phyloP scores from a whole-genome alignment of 2,797 vertebrate species.

The Crax fasciolata region DNA sequence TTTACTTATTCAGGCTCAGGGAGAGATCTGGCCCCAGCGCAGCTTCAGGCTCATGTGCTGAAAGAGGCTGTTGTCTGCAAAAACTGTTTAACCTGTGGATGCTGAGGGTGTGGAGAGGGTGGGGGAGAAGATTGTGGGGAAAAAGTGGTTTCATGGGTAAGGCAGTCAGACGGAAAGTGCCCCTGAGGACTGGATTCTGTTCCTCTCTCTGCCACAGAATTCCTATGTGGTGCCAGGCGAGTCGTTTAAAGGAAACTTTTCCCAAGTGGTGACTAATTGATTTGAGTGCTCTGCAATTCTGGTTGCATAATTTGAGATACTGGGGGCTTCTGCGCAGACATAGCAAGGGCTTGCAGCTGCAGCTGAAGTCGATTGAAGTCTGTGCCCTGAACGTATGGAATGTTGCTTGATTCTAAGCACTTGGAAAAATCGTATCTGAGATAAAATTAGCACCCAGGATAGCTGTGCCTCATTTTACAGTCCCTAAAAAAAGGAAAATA shows the following conservation, averaged over 20 bases:
- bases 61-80: constrained; percentile 76
- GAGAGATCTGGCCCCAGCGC: constrained; percentile 73
- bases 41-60: constrained; percentile 74
- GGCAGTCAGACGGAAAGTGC: constrained; percentile 68
- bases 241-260: constrained; percentile 77
- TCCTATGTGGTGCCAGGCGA: constrained; percentile 71
- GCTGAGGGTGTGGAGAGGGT: constrained; percentile 52
- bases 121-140: constrained; percentile 51
- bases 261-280: constrained; percentile 80
- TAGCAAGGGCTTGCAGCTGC: constrained; percentile 69
- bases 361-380: constrained; percentile 67
- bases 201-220: constrained; percentile 71
- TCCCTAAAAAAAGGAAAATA: background rate
- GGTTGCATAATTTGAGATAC: constrained; percentile 75
- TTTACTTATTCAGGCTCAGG: constrained; percentile 78
- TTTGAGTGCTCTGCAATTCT: constrained; percentile 79
- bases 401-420: constrained; percentile 28
- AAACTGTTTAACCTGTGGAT: constrained; percentile 78
- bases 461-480: background rate
- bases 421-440: constrained; percentile 7
- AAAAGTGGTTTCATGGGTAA: constrained; percentile 62
- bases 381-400: constrained; percentile 50
- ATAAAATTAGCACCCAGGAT: constrained; percentile 45
- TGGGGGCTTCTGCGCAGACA: constrained; percentile 60
- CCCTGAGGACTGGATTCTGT: constrained; percentile 72